Percentiles rank a stretch among this genome's conserved stretches.
Conservation (phyloP, 2,797 vertebrate genomes). For the Tragelaphus oryx region DNA sequence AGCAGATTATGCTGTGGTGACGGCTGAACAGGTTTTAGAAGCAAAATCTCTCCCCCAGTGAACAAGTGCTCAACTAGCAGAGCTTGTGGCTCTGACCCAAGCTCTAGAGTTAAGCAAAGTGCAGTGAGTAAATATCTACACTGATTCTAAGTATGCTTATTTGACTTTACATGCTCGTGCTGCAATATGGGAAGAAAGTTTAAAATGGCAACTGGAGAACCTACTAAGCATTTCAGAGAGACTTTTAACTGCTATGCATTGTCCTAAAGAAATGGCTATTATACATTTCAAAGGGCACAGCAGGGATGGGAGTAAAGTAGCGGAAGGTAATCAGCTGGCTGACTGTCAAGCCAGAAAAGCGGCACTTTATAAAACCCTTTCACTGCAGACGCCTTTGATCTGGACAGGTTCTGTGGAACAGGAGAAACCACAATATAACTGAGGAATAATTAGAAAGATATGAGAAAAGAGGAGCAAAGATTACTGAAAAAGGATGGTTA, state of each 20-base stretch:
- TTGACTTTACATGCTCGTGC: not conserved
- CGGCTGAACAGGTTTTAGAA: not conserved
- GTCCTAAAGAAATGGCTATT: not conserved
- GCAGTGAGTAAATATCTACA: not conserved
- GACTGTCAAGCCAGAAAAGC: not conserved
- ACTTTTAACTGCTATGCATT: not conserved
- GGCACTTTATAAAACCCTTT: not conserved
- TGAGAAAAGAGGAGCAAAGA: not conserved
- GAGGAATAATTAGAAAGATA: not conserved
- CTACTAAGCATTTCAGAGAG: not conserved
- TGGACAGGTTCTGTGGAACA: not conserved
- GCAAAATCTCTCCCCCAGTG: not conserved
- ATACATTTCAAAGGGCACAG: not conserved
- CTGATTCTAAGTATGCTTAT: not conserved
- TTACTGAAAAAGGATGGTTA: not conserved
- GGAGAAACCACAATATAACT: not conserved
- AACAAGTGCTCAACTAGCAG: not conserved
- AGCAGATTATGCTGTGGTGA: not conserved
- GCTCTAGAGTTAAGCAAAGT: not conserved
- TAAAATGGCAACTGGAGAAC: not conserved
- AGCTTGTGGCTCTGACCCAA: rapidly evolving
- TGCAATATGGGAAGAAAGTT: not conserved
- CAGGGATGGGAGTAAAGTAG: not conserved
- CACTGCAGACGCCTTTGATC: not conserved
- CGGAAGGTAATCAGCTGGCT: not conserved